Evolutionary conservation across 2,888 invertebrate genomes (phyloP), one percentile per base, ranked within the genome.

Genomic region (Cryptocheilus praepositus): DNA sequence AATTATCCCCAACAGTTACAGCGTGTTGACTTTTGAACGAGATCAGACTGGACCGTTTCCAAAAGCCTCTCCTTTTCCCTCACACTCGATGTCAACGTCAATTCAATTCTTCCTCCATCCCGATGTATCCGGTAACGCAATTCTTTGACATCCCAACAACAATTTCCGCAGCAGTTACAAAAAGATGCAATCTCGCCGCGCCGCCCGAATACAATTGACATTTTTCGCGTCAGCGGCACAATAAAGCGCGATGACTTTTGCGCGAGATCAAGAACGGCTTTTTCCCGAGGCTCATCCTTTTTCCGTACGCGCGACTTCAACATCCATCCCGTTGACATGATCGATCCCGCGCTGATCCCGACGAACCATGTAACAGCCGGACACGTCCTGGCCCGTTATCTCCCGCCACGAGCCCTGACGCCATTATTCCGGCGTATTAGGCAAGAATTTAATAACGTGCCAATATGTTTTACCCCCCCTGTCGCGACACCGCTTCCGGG

Each of bases 371-470:
- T 36, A 49, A 49, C 19, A 49, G 49, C 49, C 19, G 49, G 49
- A 49, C 49, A 49, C 8, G n/a, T 19, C 19, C 49, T 49, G 49
- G 49, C 4, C 16, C 46, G 36, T 36, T 36, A 36, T 36, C 36
- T 36, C 36, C 36, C 36, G 36, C 36, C 36, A 36, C 36, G 36
- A 45, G 46, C 45, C 45, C 57, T 57, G 67, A 76, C 68, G 70
- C 75, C 70, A 76, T 84, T 83, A 82, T 85, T 84, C 82, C 82
- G 70, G 76, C 73, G 72, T 83, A 85, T 85, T 85, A 83, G 77
- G 75, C 85, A 85, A 84, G 85, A 86, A 86, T 86, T 85, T 85
- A 86, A 85, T 86, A 86, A 83, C 83, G 80, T 74, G 81, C 82
- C 82, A 76, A 85, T 83, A 83, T 79, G 81, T 84, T 83, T 82